Percentiles rank a stretch among this genome's conserved stretches.
These are phyloP conservation scores for Drosophila orosa DNA, from an alignment of 1,140 invertebrate species.

Conservation along the genomic window DNA sequence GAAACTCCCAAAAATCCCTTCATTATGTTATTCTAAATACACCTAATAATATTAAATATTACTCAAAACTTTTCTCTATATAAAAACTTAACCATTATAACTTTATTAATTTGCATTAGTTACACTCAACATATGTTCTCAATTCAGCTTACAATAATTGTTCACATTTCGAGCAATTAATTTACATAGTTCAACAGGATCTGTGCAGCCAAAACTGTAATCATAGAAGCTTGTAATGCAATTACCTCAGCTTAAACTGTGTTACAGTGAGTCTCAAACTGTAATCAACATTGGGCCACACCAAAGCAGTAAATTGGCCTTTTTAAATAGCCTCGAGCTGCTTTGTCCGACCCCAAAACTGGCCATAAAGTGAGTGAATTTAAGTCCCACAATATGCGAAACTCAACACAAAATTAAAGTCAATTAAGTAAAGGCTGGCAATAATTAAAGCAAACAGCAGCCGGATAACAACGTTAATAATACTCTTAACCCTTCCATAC, in stretches of 20 bases:
- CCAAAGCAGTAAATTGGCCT: conserved; percentile 29
- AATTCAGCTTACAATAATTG: not conserved
- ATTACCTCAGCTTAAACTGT: conserved; percentile 18
- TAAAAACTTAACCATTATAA: not conserved
- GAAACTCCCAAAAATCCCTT: too few species aligned
- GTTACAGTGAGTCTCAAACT: conserved; percentile 22
- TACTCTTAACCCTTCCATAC: conserved; percentile 6
- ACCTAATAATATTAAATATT: not conserved
- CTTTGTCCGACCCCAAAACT: conserved; percentile 13
- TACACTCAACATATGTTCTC: not conserved
- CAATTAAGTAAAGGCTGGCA: conserved; percentile 41
- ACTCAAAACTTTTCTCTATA: not conserved
- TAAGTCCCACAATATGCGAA: conserved; percentile 35
- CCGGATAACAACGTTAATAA: conserved; percentile 29
- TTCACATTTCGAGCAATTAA: conserved; percentile 4
- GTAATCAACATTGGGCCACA: conserved; percentile 22
- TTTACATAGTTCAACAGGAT: conserved; percentile 1
- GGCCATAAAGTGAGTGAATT: conserved; percentile 32
- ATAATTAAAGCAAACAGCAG: conserved; percentile 40
- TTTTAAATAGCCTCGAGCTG: conserved; percentile 30
- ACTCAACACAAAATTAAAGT: conserved; percentile 36
- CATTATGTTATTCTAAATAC: not conserved
- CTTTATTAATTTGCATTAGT: not conserved
- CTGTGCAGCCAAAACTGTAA: conserved; percentile 24
- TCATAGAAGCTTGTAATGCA: conserved; percentile 5